A percentile compares a stretch with the other conserved stretches of the same genome.
phyloP scores from a whole-genome alignment of 2,797 vertebrate species.

The Oreonectes daqikongensis region DNA sequence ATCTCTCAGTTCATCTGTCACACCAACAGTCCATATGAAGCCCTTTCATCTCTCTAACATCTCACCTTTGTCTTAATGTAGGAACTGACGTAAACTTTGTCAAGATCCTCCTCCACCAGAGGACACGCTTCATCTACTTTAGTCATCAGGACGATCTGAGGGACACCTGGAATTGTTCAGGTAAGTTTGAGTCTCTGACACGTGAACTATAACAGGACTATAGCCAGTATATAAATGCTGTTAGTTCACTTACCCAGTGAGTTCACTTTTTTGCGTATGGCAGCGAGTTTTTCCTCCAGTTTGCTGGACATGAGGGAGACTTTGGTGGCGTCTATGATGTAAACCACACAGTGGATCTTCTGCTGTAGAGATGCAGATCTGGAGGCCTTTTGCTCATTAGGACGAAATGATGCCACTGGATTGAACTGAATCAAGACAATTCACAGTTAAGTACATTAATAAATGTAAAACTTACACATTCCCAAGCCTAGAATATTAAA shows the following conservation, averaged over 20 bases:
- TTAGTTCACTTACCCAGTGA: conserved; percentile 56
- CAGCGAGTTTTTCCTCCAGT: conserved; percentile 61
- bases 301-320: conserved; percentile 62
- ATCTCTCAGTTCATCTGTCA: neutral
- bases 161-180: conserved; percentile 59
- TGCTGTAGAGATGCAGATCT: conserved; percentile 53
- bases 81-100: conserved; percentile 56
- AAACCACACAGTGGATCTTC: conserved; percentile 68
- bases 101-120: conserved; percentile 55
- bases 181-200: neutral
- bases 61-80: conserved; percentile 65
- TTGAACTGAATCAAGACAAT: conserved; percentile 61
- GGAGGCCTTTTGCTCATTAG: conserved; percentile 19
- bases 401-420: conserved; percentile 52
- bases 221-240: neutral
- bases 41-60: neutral
- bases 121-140: conserved; percentile 70
- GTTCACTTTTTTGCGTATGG: conserved; percentile 64
- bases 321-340: conserved; percentile 65
- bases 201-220: too few species aligned
- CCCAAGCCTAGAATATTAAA: too few species aligned
- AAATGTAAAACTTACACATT: too few species aligned
- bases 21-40: neutral
- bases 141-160: conserved; percentile 69
- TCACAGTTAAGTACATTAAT: too few species aligned